Evolutionary conservation across 1,140 invertebrate genomes (phyloP).

Genomic region (Helicoverpa zea): DNA sequence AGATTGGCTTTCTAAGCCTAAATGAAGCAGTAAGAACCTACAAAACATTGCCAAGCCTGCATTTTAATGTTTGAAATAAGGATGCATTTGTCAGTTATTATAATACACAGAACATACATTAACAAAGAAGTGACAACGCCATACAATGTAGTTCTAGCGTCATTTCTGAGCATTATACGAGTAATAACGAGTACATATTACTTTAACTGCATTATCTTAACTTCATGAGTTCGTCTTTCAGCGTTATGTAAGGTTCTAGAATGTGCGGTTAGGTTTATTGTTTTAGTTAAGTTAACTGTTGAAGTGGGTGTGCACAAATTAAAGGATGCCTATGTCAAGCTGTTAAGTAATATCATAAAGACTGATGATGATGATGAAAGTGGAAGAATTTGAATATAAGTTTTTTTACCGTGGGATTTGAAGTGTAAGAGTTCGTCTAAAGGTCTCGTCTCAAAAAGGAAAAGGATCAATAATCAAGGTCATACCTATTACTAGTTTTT

Average conservation of each 20-base stretch:
- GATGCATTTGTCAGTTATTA: not conserved
- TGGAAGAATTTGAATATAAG: too few species aligned
- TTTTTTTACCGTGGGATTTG: too few species aligned
- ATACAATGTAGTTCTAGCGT: constrained; percentile 14
- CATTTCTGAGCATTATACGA: constrained; percentile 22
- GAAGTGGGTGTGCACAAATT: not conserved
- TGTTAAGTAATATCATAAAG: too few species aligned
- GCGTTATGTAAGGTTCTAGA: constrained; percentile 24
- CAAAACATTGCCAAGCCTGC: too few species aligned
- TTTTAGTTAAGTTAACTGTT: not conserved
- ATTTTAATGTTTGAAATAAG: constrained; percentile 7
- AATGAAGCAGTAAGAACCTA: too few species aligned
- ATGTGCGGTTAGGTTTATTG: not conserved
- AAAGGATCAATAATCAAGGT: not conserved
- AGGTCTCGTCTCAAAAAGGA: too few species aligned
- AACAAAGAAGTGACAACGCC: not conserved
- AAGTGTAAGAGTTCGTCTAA: too few species aligned
- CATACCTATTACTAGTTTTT: not conserved
- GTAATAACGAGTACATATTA: constrained; percentile 25
- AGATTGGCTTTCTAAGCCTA: too few species aligned
- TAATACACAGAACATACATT: not conserved
- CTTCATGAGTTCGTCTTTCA: constrained; percentile 20
- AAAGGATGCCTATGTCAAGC: too few species aligned
- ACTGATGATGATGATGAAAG: too few species aligned
- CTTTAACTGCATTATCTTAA: constrained; percentile 28